A percentile compares a stretch with the other conserved stretches of the same genome.
These are phyloP conservation scores for Taxidea taxus DNA, from an alignment of 2,113 vertebrate genomes.

Conservation along the genomic window DNA sequence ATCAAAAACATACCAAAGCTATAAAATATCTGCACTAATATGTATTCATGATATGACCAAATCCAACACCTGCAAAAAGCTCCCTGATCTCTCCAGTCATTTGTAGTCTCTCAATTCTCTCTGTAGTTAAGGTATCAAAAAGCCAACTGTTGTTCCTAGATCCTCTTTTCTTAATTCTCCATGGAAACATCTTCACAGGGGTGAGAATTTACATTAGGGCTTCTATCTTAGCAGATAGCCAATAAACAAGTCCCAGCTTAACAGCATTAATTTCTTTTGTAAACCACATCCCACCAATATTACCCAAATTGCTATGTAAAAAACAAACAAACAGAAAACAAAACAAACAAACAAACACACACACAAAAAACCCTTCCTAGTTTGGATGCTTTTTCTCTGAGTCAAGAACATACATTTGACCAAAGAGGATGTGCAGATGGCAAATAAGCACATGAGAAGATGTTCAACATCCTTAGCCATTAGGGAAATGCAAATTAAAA, in stretches of 20 bases:
- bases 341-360: too few species aligned
- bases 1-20: background rate
- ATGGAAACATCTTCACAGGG: background rate
- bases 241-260: background rate
- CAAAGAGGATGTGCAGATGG: background rate
- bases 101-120: slow-evolving; percentile 21
- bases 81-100: background rate
- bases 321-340: background rate
- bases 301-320: slow-evolving; percentile 36
- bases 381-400: background rate
- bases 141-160: background rate
- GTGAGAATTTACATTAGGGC: background rate
- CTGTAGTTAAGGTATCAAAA: slow-evolving; percentile 22
- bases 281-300: background rate
- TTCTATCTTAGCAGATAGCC: background rate
- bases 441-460: slow-evolving; percentile 21
- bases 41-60: background rate
- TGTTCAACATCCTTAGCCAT: background rate
- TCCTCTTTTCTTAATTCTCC: slow-evolving; percentile 3
- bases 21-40: background rate
- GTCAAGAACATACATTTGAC: slow-evolving; percentile 7
- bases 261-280: slow-evolving; percentile 47
- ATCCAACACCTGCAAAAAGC: background rate
- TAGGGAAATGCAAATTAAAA: slow-evolving; percentile 6
- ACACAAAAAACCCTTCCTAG: background rate